Evolutionary conservation across 1,140 invertebrate genomes (phyloP), one percentile per base, ranked within the genome.

Genomic region (Battus philenor): DNA sequence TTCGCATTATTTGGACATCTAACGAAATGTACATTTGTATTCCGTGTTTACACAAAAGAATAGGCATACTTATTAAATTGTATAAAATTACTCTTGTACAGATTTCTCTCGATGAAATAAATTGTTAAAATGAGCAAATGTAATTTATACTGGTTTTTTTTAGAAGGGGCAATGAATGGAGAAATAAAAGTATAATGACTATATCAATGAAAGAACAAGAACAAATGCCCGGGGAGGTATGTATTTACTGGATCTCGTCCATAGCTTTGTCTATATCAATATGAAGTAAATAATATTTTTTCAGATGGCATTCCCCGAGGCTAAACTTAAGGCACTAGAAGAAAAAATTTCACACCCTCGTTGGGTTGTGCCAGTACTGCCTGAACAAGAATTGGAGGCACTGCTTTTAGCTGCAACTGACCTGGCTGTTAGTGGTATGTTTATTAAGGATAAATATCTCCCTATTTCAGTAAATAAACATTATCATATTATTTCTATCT

Each of bases 361-460:
- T 67, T 99, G 97, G 97, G 95, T 99, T 38, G 97, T 99, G 11
- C 97, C 97, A 27, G 97, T 99, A 22, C 87, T 99, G 62, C 97
- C 97, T 3, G 96, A 97, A 66, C 96, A 97, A 86, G 97, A 99
- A 85, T 87, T 99, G 62, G 97, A 98, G 88, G 91, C 94, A 63
- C 89, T 98, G 34, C 86, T 99, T 34, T 91, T 96, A 84, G 95
- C 95, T 53, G 92, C 96, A 44, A 97, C 97, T 55, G 92, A 96
- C 64, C 52, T 85, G 17, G 78, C 78, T 46, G 36, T 59, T 11
- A 82, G 68, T 68, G 81, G 80, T 81, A 18, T 44, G 12, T n/a
- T n/a, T n/a, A n/a, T n/a, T n/a, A n/a, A n/a, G n/a, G n/a, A n/a
- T n/a, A n/a, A n/a, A n/a, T n/a, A n/a, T n/a, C n/a, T n/a, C n/a